A percentile compares a stretch with the other conserved stretches of the same genome.
Evolutionary conservation across 2,888 invertebrate species (phyloP).

Genomic region (Stenotaenia linearis): DNA sequence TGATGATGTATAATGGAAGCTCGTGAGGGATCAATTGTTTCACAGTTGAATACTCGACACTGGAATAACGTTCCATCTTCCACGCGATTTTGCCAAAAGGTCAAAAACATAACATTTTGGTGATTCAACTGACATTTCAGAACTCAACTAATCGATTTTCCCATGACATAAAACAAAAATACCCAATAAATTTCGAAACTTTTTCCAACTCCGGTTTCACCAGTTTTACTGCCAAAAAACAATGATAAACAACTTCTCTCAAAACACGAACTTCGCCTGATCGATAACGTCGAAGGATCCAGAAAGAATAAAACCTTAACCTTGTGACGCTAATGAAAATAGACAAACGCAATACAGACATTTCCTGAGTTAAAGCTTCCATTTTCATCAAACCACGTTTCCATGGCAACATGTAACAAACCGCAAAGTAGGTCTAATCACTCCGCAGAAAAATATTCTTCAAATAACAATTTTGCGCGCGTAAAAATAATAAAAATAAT

Average conservation of each 20-base stretch:
- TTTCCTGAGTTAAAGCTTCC: constrained; percentile 5
- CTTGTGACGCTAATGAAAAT: not conserved
- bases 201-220: not conserved
- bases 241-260: not conserved
- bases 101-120: not conserved
- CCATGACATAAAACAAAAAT: not conserved
- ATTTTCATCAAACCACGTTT: not conserved
- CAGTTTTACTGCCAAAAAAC: not conserved
- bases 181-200: not conserved
- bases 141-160: not conserved
- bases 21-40: not conserved
- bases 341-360: not conserved
- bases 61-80: not conserved
- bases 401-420: not conserved
- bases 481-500: no score
- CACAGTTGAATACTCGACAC: not conserved
- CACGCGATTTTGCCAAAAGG: no score
- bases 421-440: not conserved
- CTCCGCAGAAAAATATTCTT: no score
- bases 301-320: not conserved
- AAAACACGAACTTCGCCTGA: not conserved
- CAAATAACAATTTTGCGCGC: not conserved
- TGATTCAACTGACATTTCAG: constrained; percentile 3
- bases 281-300: no score
- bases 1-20: not conserved